phyloP scores from a whole-genome alignment of 2,888 invertebrate genomes.

The Trissolcus japonicus region DNA sequence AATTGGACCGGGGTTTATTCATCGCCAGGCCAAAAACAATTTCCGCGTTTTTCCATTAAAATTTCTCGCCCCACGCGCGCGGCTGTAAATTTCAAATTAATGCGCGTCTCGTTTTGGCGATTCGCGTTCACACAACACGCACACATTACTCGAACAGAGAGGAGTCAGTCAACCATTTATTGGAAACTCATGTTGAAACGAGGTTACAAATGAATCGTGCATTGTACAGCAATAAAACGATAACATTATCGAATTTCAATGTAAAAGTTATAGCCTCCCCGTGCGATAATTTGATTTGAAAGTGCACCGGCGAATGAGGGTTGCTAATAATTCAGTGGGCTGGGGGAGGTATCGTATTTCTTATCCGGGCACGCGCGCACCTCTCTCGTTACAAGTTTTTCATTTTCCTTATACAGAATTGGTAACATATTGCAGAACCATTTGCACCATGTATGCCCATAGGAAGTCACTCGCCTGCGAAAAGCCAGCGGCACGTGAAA shows the following conservation, averaged over 20 bases:
- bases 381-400: conserved; percentile 56
- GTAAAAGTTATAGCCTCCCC: conserved; percentile 44
- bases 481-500: conserved; percentile 70
- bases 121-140: conserved; percentile 50
- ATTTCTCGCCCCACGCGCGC: conserved; percentile 51
- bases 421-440: conserved; percentile 72
- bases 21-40: conserved; percentile 54
- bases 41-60: conserved; percentile 56
- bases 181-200: conserved; percentile 53
- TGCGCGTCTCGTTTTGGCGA: conserved; percentile 50
- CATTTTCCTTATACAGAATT: conserved; percentile 65
- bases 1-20: conserved; percentile 44
- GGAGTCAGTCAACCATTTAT: conserved; percentile 54
- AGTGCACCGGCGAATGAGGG: conserved; percentile 42
- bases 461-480: conserved; percentile 65
- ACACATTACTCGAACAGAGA: conserved; percentile 25
- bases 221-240: conserved; percentile 53
- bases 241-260: conserved; percentile 55
- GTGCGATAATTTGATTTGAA: conserved; percentile 47
- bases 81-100: conserved; percentile 55
- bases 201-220: conserved; percentile 51
- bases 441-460: conserved; percentile 65
- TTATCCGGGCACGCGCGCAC: conserved; percentile 9
- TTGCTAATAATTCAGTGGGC: conserved; percentile 15
- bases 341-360: conserved; percentile 50